A percentile compares a stretch with the other conserved stretches of the same genome.
These are phyloP conservation scores for Cactoblastis cactorum DNA, from an alignment of 2,888 invertebrate species.

Conservation along the genomic window DNA sequence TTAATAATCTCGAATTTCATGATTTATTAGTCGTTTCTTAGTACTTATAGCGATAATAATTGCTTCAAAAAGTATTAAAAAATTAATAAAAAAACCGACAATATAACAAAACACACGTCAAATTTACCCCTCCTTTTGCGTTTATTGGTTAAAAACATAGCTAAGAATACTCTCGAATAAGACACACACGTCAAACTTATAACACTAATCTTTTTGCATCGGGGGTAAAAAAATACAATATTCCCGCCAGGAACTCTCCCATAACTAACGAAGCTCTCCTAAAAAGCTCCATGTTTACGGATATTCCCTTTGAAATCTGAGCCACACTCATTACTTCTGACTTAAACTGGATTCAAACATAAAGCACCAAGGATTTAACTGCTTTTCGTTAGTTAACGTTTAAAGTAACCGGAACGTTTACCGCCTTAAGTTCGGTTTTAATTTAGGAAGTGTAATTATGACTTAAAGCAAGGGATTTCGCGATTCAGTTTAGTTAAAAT, in stretches of 20 bases:
- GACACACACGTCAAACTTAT: too few species aligned
- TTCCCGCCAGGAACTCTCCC: not conserved
- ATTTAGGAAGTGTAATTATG: not conserved
- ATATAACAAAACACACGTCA: too few species aligned
- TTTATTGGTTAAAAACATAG: too few species aligned
- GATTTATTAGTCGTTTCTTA: too few species aligned
- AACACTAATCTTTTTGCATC: too few species aligned
- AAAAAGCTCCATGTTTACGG: not conserved
- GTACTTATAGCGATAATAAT: too few species aligned
- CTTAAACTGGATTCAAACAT: not conserved
- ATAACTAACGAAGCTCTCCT: not conserved
- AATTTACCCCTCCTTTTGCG: too few species aligned
- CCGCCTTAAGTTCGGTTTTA: not conserved
- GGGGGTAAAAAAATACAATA: too few species aligned
- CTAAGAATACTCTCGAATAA: too few species aligned
- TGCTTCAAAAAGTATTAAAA: too few species aligned
- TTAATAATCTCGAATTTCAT: too few species aligned
- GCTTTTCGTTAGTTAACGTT: slow-evolving; percentile 14
- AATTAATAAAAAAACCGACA: too few species aligned
- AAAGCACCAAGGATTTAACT: slow-evolving; percentile 13
- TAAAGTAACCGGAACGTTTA: slow-evolving; percentile 14
- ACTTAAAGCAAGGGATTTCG: not conserved
- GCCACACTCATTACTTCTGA: slow-evolving; percentile 4
- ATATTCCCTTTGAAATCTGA: slow-evolving; percentile 3
- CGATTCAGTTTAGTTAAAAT: not conserved